These are phyloP conservation scores for Platanista minor DNA, from an alignment of 2,113 vertebrate genomes.

Conservation along the genomic window DNA sequence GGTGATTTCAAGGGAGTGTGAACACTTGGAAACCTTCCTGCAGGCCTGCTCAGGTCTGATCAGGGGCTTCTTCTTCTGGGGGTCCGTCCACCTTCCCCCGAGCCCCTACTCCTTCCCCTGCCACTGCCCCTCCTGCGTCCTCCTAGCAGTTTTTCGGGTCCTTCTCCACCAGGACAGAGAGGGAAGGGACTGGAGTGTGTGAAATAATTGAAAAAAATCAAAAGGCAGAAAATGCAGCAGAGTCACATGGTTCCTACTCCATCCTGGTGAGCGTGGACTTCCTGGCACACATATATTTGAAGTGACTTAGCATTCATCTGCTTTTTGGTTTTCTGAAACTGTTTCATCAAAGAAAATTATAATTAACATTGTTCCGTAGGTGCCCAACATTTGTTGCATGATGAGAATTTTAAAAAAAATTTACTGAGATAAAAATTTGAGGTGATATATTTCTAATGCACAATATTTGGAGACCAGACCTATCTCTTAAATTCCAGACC, in stretches of 20 bases:
- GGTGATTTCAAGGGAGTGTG: background rate
- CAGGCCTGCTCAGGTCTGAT: background rate
- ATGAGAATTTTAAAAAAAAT: background rate
- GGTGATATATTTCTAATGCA: background rate
- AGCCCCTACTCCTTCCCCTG: background rate
- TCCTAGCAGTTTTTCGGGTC: background rate
- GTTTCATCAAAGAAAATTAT: background rate
- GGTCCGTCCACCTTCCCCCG: background rate
- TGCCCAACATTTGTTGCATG: background rate
- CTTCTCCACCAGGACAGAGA: background rate
- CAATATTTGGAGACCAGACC: background rate
- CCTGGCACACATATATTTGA: background rate
- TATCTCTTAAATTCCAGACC: background rate
- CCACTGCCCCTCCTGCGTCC: background rate
- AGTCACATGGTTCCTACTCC: rapidly evolving
- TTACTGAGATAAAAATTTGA: background rate
- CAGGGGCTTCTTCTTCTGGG: background rate
- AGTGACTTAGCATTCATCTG: background rate
- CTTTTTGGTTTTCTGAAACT: background rate
- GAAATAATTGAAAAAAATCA: background rate
- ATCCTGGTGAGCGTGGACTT: too few species aligned
- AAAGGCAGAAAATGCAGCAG: background rate
- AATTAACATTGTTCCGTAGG: background rate
- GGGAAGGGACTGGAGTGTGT: background rate
- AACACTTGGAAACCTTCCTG: background rate